A percentile compares a stretch with the other conserved stretches of the same genome.
phyloP scores from a whole-genome alignment of 2,797 vertebrate genomes.

The Tokudaia tokunoshimensis region DNA sequence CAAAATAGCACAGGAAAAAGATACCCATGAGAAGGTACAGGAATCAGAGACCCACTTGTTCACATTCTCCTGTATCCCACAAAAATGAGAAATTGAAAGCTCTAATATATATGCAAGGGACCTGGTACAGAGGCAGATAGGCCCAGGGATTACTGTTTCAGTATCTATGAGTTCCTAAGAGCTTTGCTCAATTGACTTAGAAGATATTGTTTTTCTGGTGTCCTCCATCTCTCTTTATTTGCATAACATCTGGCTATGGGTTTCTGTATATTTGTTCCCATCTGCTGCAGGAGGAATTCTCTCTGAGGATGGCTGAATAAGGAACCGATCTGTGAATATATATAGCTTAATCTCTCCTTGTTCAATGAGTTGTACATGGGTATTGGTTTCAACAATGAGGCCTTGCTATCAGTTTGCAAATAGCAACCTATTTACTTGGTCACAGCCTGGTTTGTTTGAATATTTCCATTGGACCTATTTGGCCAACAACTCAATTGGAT shows the following conservation, averaged over 20 bases:
- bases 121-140: neutral
- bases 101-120: neutral
- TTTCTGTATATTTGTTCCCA: neutral
- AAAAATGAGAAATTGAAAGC: neutral
- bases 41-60: neutral
- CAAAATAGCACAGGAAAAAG: neutral
- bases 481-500: neutral
- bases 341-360: neutral
- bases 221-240: neutral
- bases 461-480: neutral
- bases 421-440: neutral
- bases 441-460: neutral
- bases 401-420: neutral
- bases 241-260: neutral
- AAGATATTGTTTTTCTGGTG: neutral
- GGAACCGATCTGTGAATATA: neutral
- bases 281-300: neutral
- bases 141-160: neutral
- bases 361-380: neutral
- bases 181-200: neutral
- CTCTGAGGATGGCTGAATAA: neutral
- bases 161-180: neutral
- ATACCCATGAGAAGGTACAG: neutral
- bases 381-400: neutral
- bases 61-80: neutral